A percentile compares a stretch with the other conserved stretches of the same genome.
Evolutionary conservation across 2,113 vertebrate species (phyloP).

Genomic region (Istiophorus platypterus): DNA sequence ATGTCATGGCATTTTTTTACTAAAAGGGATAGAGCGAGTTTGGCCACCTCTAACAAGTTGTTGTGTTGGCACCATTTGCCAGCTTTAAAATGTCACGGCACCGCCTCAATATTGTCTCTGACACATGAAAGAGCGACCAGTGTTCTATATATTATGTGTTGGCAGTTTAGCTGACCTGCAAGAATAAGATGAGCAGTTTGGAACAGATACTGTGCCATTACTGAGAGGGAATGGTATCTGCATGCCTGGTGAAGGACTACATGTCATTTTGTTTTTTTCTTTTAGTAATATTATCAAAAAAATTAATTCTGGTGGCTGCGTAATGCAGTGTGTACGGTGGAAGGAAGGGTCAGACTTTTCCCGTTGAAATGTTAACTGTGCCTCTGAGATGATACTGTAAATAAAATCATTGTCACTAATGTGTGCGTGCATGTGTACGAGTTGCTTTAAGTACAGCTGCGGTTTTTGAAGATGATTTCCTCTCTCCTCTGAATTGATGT

Average conservation of each 20-base stretch:
- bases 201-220: constrained; percentile 33
- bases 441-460: constrained; percentile 7
- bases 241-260: constrained; percentile 9
- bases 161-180: constrained; percentile 63
- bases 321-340: constrained; percentile 14
- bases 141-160: constrained; percentile 48
- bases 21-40: constrained; percentile 42
- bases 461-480: constrained; percentile 28
- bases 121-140: constrained; percentile 64
- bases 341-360: neutral
- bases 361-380: constrained; percentile 44
- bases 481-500: constrained; percentile 4
- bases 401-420: constrained; percentile 47
- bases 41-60: constrained; percentile 60
- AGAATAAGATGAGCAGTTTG: constrained; percentile 49
- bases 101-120: constrained; percentile 50
- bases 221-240: constrained; percentile 33
- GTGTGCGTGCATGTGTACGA: neutral
- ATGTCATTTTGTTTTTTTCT: constrained; percentile 20
- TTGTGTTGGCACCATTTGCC: constrained; percentile 46
- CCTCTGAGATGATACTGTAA: constrained; percentile 41
- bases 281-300: constrained; percentile 34
- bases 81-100: constrained; percentile 62
- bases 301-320: constrained; percentile 4
- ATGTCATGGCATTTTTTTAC: constrained; percentile 18